Base-by-base conservation (phyloP, 1,140 invertebrate genomes). In the Calliopsis andreniformis region DNA sequence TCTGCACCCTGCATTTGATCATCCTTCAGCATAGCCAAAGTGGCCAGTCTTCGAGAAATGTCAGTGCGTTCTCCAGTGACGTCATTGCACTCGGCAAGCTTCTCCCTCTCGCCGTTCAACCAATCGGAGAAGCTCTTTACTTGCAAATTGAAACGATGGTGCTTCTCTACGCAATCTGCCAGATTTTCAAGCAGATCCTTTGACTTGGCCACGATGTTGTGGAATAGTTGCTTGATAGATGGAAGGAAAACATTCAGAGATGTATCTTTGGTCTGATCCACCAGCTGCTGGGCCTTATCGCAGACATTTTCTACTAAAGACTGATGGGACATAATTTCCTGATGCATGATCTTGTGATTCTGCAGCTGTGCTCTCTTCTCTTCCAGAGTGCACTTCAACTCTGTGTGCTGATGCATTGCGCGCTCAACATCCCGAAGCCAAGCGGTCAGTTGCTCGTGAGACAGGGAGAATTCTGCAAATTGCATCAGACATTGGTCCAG, bases 321-420 rank as follows among this genome's bases (percentile, higher is more conserved):
- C 88, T 98, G 97, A 92, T 98, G 97, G 0, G 97, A 97, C 92
- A 97, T 95, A 58, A 99, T 98, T 92, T 99, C 98, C 91, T 99
- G 97, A 87, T 99, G 97, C 91, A 98, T 96, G 43, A 99, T 96
- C 90, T 97, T 97, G 87, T 98, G 98, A 87, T 98, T 98, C 89
- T 98, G 97, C 18, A 98, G 89, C 88, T 98, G 98, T 0, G 97
- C 97, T 78, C 96, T 95, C 91, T 99, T 99, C 88, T 99, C 98
- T 92, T 98, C 98, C 25, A 99, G 90, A 0, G 97, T 97, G 0
- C 96, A 95, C 90, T 98, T 98, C 1, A 97, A 92, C 90, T 98
- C 97, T 0, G 96, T 98, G 84, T 98, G 97, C 78, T 96, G 95
- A 83, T 97, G 96, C 95, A 99, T 97, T 2, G 97, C 96, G 80